These are phyloP conservation scores for Lasioglossum oenotherae DNA, from an alignment of 2,888 invertebrate genomes.

Conservation along the genomic window DNA sequence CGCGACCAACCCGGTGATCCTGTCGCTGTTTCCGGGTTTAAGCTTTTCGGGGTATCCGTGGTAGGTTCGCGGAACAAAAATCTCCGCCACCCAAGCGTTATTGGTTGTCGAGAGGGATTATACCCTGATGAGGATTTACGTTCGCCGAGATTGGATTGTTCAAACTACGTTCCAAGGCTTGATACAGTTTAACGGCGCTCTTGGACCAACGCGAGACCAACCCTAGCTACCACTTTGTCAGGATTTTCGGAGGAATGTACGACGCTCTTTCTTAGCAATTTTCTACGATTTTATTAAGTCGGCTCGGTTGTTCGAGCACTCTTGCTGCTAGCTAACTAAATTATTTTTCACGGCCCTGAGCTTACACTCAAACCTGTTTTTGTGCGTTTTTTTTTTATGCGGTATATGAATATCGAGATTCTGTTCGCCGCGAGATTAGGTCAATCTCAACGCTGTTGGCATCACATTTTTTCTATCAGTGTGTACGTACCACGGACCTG, in stretches of 20 bases:
- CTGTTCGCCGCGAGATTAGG: no score
- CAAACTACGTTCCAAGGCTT: background rate
- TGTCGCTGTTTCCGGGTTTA: constrained; percentile 9
- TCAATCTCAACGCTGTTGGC: no score
- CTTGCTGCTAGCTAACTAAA: no score
- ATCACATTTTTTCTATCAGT: no score
- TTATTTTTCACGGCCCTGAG: no score
- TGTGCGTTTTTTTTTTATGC: no score
- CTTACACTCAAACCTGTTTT: no score
- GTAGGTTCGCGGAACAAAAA: background rate
- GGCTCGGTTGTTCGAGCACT: no score
- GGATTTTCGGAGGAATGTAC: background rate
- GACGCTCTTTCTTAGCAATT: background rate
- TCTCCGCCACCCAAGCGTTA: constrained; percentile 5
- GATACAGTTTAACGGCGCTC: background rate
- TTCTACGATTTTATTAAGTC: background rate
- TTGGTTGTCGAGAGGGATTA: constrained; percentile 5
- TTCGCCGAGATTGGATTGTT: background rate
- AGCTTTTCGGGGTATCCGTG: background rate
- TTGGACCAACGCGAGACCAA: background rate
- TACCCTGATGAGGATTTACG: background rate
- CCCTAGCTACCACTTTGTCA: background rate
- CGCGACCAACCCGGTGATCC: background rate
- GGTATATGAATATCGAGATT: no score
- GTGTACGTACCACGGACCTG: no score